These are phyloP conservation scores for Perdita meconis DNA, from an alignment of 2,888 invertebrate genomes.

Conservation along the genomic window DNA sequence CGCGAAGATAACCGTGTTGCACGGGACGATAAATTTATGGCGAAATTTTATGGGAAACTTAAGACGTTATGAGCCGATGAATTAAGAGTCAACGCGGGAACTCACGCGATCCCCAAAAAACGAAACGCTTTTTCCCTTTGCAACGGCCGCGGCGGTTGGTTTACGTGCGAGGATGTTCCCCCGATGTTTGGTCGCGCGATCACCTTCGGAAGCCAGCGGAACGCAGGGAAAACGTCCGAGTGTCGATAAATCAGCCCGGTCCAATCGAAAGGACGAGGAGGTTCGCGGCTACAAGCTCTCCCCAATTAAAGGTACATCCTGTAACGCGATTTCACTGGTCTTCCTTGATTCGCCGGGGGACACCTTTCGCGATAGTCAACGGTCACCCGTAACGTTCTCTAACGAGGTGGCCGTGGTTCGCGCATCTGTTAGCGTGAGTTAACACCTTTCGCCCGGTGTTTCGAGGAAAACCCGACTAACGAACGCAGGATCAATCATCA, in stretches of 20 bases:
- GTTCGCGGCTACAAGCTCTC: constrained; percentile 14
- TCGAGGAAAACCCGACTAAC: not conserved
- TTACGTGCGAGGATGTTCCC: not conserved
- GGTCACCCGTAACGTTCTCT: constrained; percentile 30
- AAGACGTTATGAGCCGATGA: constrained; percentile 27
- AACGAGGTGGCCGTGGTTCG: constrained; percentile 29
- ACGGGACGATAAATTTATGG: not conserved
- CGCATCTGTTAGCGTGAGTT: constrained; percentile 4
- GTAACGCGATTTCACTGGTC: constrained; percentile 39
- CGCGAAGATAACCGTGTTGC: not conserved
- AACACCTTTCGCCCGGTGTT: not conserved
- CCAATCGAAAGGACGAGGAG: constrained; percentile 12
- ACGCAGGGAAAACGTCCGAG: constrained; percentile 9
- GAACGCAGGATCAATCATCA: not conserved
- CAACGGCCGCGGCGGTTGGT: not conserved
- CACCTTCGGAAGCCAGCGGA: constrained; percentile 1
- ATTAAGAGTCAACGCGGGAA: not conserved
- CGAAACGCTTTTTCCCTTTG: not conserved
- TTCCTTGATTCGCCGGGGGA: constrained; percentile 38
- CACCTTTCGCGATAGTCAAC: constrained; percentile 11
- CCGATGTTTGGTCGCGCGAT: not conserved
- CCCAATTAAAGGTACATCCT: constrained; percentile 52
- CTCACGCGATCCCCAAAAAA: not conserved
- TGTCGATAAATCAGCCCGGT: constrained; percentile 35
- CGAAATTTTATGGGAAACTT: constrained; percentile 38